Evolutionary conservation across 2,888 invertebrate species (phyloP), one percentile per base, ranked within the genome.

Genomic region (Pilophorus perplexus): DNA sequence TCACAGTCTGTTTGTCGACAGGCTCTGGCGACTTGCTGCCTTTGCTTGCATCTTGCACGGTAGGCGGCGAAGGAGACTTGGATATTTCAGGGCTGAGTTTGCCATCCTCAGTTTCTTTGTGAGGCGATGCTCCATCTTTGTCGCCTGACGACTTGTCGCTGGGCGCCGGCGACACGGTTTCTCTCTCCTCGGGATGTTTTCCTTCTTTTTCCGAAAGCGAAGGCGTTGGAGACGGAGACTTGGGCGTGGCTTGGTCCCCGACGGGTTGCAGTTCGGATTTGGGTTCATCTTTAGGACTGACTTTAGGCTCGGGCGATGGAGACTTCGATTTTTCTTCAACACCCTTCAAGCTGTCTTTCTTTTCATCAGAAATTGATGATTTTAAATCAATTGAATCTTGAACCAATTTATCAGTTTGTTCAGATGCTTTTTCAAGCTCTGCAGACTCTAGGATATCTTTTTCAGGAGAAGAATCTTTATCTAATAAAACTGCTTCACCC

Each of bases 1-100:
- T n/a, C n/a, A n/a, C n/a, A n/a, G n/a, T n/a, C n/a, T n/a, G n/a
- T n/a, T n/a, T n/a, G n/a, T n/a, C n/a, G n/a, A n/a, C n/a, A n/a
- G n/a, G n/a, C 14, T 42, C 42, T 18, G 42, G 2, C 3, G 14
- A 42, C 20, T 12, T 14, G 6, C 2, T 14, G 5, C 12, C 42
- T 27, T 52, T 25, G n/a, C 14, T 27, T 52, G 14, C 42, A 14
- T 46, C 46, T 8, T n/a, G 59, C 16, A 22, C 42, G 5, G 42
- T 8, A 25, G 59, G 22, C 6, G 59, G 59, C 12, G 59, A 42
- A n/a, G 59, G 42, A 3, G 59, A 59, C 20, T 57, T 59, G 42
- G 42, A 42, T 6, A 25, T n/a, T 12, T 59, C 59, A 18, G 16
- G 3, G 2, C 14, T 38, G n/a, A 33, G n/a, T 22, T 55, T 33